Evolutionary conservation across 2,113 vertebrate species (phyloP), one percentile per base, ranked within the genome.

Genomic region (Oxyura jamaicensis): DNA sequence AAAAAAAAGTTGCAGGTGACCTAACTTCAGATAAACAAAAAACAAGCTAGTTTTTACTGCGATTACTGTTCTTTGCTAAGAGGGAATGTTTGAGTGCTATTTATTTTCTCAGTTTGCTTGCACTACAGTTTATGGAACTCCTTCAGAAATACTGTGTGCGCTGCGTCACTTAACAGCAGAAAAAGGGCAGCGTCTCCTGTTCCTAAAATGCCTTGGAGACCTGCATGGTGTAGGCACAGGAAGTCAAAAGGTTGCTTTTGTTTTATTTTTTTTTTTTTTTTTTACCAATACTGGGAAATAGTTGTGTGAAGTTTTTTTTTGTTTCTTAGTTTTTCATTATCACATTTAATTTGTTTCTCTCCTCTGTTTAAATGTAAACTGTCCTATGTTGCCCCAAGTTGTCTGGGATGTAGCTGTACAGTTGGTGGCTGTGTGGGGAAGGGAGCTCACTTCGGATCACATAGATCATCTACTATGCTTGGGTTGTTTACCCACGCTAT

Each of bases 21-120:
- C 89, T 91, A 79, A 90, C 86, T 95, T 92, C 91, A 92, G 96
- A 97, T 96, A 78, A 96, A 91, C 90, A 92, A 95, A 94, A 92
- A 88, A 81, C 89, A 75, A 93, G 81, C 88, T 96, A 94, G 81
- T 95, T 92, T 96, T 95, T 95, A 86, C 88, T 59, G 86, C 69
- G 80, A 6, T 77, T 97, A 50, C 84, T 56, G 94, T 93, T 89
- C 88, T 97, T 96, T 95, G 93, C 72, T 94, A 87, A 95, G 90
- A 92, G 83, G 88, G 83, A 91, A 91, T 79, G 78, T 83, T 92
- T 10, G 89, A 94, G 53, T 76, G 66, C 88, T 97, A 96, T 97
- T 97, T 96, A 97, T 97, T 97, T 95, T 96, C 75, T 82, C 77
- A 5, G 91, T 90, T 96, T 91, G 93, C 96, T 97, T 97, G 97